These are phyloP conservation scores for Rhinoderma darwinii DNA, from an alignment of 2,113 vertebrate genomes.

Conservation along the genomic window DNA sequence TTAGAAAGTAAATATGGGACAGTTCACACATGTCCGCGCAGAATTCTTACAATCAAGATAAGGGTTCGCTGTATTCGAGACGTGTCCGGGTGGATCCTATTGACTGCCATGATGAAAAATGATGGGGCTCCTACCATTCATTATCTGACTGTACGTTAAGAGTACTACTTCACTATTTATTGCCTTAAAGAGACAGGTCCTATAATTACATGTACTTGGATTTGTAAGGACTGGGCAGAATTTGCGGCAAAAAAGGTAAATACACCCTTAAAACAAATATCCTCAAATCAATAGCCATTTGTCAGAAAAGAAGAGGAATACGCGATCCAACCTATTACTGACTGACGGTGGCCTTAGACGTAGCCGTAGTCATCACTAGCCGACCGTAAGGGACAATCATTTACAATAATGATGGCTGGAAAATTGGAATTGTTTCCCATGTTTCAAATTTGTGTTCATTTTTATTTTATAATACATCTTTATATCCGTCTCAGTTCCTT, in stretches of 20 bases:
- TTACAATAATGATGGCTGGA: too few species aligned
- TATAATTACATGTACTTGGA: not conserved
- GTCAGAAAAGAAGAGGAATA: too few species aligned
- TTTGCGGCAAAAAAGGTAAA: not conserved
- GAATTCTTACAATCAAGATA: conserved; percentile 10
- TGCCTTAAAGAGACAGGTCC: not conserved
- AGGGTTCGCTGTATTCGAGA: not conserved
- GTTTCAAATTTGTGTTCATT: too few species aligned
- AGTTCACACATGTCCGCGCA: conserved; percentile 39
- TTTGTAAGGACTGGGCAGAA: not conserved
- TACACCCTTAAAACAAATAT: not conserved
- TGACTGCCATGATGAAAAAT: conserved; percentile 20
- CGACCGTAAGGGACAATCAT: too few species aligned
- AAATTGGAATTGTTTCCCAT: too few species aligned
- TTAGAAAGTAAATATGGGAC: conserved; percentile 54
- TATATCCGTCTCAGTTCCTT: too few species aligned
- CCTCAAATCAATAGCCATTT: not conserved
- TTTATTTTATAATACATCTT: too few species aligned
- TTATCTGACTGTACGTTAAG: not conserved
- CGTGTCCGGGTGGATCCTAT: not conserved
- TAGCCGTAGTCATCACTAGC: too few species aligned
- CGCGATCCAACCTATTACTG: not conserved
- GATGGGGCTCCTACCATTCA: not conserved
- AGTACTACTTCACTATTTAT: not conserved
- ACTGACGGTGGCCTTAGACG: too few species aligned